Conservation (phyloP, 2,888 invertebrate genomes). For the Hydrotaea diabolus region DNA sequence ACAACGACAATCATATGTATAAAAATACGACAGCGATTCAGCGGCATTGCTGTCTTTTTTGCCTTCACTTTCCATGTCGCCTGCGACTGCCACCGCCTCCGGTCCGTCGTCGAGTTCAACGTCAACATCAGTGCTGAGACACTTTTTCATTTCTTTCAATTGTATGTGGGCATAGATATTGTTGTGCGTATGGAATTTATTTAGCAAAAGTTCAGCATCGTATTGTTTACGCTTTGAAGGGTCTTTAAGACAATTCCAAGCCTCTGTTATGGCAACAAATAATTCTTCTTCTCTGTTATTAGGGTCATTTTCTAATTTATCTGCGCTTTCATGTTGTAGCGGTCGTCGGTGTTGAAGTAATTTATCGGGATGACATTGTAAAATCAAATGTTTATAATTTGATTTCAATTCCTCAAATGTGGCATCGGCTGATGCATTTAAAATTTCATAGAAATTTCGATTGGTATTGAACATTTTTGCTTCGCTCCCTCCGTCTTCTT, state of each 20-base stretch:
- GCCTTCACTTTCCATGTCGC: conserved; percentile 41
- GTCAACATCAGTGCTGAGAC: conserved; percentile 56
- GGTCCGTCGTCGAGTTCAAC: conserved; percentile 26
- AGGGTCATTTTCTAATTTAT: conserved; percentile 49
- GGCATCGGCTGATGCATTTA: conserved; percentile 73
- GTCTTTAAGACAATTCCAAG: conserved; percentile 87
- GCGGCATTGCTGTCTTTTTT: conserved; percentile 25
- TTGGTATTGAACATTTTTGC: conserved; percentile 38
- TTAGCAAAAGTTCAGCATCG: conserved; percentile 84
- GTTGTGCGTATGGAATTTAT: conserved; percentile 83
- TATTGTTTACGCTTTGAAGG: conserved; percentile 84
- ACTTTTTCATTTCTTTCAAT: conserved; percentile 81
- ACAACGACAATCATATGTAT: conserved; percentile 86
- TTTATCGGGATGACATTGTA: conserved; percentile 81
- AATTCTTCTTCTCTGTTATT: conserved; percentile 65
- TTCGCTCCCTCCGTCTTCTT: background rate
- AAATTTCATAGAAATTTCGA: conserved; percentile 76
- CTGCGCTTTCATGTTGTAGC: conserved; percentile 45
- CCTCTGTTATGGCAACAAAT: conserved; percentile 85
- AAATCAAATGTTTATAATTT: conserved; percentile 79
- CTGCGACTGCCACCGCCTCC: too few relatives aligned
- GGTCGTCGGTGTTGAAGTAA: conserved; percentile 64
- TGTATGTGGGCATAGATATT: conserved; percentile 82
- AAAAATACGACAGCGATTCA: conserved; percentile 74
- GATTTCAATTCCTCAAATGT: conserved; percentile 76